phyloP scores from a whole-genome alignment of 2,888 invertebrate species.

The Matsumyia berberina region DNA sequence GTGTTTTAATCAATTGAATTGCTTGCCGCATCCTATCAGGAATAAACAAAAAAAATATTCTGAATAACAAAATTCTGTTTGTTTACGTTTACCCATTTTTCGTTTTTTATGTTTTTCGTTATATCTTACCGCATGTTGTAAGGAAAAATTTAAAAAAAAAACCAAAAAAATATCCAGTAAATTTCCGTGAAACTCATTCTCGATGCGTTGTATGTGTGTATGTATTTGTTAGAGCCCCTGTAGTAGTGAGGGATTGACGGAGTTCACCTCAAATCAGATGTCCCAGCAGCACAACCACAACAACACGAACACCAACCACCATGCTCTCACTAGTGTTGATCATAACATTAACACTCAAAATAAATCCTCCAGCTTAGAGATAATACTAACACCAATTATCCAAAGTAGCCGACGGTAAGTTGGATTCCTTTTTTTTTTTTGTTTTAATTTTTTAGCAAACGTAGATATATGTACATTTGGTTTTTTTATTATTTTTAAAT shows the following conservation, averaged over 20 bases:
- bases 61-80: slow-evolving; percentile 21
- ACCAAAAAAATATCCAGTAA: slow-evolving; percentile 28
- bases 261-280: slow-evolving; percentile 75
- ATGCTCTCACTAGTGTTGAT: slow-evolving; percentile 72
- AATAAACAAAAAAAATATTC: slow-evolving; percentile 28
- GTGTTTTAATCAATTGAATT: slow-evolving; percentile 40
- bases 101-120: slow-evolving; percentile 20
- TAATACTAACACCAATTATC: slow-evolving; percentile 85
- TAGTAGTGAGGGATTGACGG: slow-evolving; percentile 78
- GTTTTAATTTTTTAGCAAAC: not conserved
- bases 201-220: slow-evolving; percentile 67
- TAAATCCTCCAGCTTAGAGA: slow-evolving; percentile 85
- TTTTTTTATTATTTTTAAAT: slow-evolving; percentile 1
- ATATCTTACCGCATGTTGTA: slow-evolving; percentile 56
- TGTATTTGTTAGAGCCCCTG: slow-evolving; percentile 74
- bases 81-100: slow-evolving; percentile 2
- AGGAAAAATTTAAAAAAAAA: slow-evolving; percentile 33
- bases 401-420: slow-evolving; percentile 85
- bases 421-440: slow-evolving; percentile 66
- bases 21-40: slow-evolving; percentile 31
- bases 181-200: slow-evolving; percentile 49
- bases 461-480: not conserved
- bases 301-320: slow-evolving; percentile 73
- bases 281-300: slow-evolving; percentile 76
- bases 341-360: slow-evolving; percentile 79